Evolutionary conservation across 2,113 vertebrate genomes (phyloP).

Genomic region (Paedocypris sp.): DNA sequence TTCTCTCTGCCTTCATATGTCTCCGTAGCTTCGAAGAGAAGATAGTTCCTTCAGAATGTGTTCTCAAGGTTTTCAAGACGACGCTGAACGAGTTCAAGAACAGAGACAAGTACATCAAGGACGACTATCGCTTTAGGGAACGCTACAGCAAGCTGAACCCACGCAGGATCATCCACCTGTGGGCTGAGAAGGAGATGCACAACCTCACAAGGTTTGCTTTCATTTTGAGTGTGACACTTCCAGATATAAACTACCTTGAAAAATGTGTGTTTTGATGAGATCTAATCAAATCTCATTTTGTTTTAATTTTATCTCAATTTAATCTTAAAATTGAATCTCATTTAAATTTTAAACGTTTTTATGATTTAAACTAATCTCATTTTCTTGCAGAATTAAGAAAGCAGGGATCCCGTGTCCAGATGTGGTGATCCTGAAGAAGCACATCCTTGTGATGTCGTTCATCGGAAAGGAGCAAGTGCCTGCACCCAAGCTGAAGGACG

Average conservation of each 20-base stretch:
- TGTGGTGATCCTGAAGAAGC: conserved; percentile 86
- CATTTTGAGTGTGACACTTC: too few relatives aligned
- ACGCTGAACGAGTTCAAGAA: conserved; percentile 97
- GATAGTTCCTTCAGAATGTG: conserved; percentile 77
- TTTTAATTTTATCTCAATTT: too few relatives aligned
- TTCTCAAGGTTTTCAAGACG: conserved; percentile 96
- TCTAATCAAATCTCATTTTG: too few relatives aligned
- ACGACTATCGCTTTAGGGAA: conserved; percentile 94
- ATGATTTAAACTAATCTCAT: neutral
- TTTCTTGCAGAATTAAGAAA: conserved; percentile 69
- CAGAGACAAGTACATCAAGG: conserved; percentile 95
- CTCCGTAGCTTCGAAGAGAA: conserved; percentile 60
- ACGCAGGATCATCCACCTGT: conserved; percentile 88
- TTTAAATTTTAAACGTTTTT: neutral
- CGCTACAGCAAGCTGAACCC: conserved; percentile 97
- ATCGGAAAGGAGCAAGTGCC: conserved; percentile 87
- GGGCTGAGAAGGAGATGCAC: conserved; percentile 99
- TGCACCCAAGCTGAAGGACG: conserved; percentile 91
- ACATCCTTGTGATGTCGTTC: conserved; percentile 95
- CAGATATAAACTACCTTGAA: too few relatives aligned
- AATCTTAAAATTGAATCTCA: neutral
- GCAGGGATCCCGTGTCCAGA: conserved; percentile 83
- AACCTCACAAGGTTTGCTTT: conserved; percentile 91
- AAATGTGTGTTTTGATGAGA: too few relatives aligned
- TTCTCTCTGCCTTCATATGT: neutral